phyloP scores from a whole-genome alignment of 2,888 invertebrate genomes.

The Tenthredo notha region DNA sequence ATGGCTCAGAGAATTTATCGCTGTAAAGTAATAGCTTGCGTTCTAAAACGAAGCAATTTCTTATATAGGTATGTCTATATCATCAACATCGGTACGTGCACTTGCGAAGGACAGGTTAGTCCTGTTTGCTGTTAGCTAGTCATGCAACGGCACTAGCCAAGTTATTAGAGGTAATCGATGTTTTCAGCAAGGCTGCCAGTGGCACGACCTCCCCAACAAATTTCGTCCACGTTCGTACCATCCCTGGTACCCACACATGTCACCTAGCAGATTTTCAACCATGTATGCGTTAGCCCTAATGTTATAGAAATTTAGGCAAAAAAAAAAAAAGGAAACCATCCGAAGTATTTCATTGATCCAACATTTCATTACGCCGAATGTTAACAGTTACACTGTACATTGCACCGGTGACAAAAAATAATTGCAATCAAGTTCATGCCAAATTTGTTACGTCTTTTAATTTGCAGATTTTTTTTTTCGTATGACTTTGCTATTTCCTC shows the following conservation, averaged over 20 bases:
- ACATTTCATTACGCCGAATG: not conserved
- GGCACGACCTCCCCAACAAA: constrained; percentile 10
- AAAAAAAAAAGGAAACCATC: not conserved
- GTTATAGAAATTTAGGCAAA: not conserved
- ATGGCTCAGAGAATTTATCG: constrained; percentile 16
- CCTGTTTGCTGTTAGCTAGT: constrained; percentile 44
- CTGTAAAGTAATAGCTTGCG: not conserved
- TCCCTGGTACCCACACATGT: constrained; percentile 61
- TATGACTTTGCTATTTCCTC: constrained; percentile 7
- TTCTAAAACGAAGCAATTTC: not conserved
- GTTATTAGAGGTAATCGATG: constrained; percentile 45
- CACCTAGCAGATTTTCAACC: constrained; percentile 1
- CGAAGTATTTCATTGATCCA: constrained; percentile 4
- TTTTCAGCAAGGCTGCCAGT: constrained; percentile 37
- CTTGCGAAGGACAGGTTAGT: constrained; percentile 38
- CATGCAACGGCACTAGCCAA: constrained; percentile 48
- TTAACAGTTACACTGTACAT: not conserved
- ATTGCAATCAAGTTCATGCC: not conserved
- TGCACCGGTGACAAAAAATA: not conserved
- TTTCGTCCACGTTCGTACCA: constrained; percentile 45
- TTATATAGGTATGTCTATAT: not conserved
- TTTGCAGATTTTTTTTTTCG: not conserved
- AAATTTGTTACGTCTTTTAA: not conserved
- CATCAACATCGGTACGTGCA: not conserved
- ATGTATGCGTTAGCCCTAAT: not conserved